A percentile compares a stretch with the other conserved stretches of the same genome.
Evolutionary conservation across 2,797 vertebrate species (phyloP).

Genomic region (Mormyrus hasselquistii): DNA sequence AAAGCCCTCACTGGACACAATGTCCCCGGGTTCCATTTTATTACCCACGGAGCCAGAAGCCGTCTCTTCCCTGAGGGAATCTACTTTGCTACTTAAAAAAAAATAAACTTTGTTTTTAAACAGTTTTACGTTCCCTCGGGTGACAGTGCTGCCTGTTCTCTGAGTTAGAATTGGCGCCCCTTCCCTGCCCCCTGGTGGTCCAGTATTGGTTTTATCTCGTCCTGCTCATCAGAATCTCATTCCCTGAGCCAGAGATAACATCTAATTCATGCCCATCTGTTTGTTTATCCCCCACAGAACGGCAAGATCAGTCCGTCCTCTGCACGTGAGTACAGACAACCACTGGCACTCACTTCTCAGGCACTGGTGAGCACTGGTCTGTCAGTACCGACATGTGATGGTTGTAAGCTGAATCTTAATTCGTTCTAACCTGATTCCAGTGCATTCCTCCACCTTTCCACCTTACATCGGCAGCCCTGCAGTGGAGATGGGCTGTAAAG

Average conservation of each 20-base stretch:
- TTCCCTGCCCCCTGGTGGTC: background rate
- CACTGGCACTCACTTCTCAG: background rate
- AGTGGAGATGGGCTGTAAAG: background rate
- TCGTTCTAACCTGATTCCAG: background rate
- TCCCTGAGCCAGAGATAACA: background rate
- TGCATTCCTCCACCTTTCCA: background rate
- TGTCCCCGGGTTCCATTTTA: background rate
- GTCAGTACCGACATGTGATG: background rate
- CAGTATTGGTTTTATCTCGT: background rate
- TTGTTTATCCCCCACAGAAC: constrained; percentile 67
- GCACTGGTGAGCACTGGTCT: background rate
- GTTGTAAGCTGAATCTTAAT: background rate
- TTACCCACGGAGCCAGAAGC: background rate
- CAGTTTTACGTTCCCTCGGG: background rate
- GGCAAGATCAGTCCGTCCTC: constrained; percentile 93
- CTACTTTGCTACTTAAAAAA: background rate
- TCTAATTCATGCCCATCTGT: background rate
- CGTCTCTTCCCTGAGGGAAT: background rate
- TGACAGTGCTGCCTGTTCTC: background rate
- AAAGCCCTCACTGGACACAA: background rate
- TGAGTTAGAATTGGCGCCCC: background rate
- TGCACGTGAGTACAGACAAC: constrained; percentile 84
- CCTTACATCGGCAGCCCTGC: background rate
- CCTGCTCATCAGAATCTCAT: background rate
- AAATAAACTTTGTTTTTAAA: background rate